Evolutionary conservation across 2,113 vertebrate genomes (phyloP).

Genomic region (Nipponia nippon): DNA sequence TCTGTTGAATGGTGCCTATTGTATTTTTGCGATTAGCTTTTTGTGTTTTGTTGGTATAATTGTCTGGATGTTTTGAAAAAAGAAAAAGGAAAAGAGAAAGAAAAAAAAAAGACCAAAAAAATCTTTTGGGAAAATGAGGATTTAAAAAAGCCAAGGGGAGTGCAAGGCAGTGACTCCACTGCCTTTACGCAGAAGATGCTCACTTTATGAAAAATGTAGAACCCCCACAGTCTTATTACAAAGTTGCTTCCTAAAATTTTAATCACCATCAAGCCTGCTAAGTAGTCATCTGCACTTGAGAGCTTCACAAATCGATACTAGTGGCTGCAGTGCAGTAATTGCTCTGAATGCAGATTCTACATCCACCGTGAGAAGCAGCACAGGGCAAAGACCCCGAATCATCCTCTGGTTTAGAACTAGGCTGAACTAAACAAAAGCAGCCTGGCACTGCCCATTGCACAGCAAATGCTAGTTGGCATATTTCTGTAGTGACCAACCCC

Average conservation of each 20-base stretch:
- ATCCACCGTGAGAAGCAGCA: neutral
- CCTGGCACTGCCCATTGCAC: neutral
- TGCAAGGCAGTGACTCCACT: neutral
- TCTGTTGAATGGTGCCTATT: neutral
- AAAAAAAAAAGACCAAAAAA: neutral
- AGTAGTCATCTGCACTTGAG: neutral
- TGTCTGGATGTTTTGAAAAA: neutral
- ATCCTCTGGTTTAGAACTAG: conserved; percentile 7
- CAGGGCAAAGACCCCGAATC: neutral
- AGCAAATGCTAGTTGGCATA: conserved; percentile 22
- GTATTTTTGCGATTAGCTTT: conserved; percentile 1
- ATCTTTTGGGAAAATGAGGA: neutral
- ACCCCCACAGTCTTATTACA: neutral
- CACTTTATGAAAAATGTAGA: conserved; percentile 13
- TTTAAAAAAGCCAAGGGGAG: neutral
- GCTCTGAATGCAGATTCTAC: conserved; percentile 24
- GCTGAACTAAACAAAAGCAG: conserved; percentile 8
- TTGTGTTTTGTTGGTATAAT: neutral
- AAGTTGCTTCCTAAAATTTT: conserved; percentile 43
- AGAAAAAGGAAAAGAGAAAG: neutral
- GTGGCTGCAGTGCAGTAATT: neutral
- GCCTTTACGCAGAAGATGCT: neutral
- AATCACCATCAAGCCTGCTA: conserved; percentile 24
- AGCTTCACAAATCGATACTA: conserved; percentile 15
- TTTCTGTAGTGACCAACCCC: neutral